These are phyloP conservation scores for Nothobranchius furzeri DNA, from an alignment of 2,113 vertebrate genomes.

Conservation along the genomic window DNA sequence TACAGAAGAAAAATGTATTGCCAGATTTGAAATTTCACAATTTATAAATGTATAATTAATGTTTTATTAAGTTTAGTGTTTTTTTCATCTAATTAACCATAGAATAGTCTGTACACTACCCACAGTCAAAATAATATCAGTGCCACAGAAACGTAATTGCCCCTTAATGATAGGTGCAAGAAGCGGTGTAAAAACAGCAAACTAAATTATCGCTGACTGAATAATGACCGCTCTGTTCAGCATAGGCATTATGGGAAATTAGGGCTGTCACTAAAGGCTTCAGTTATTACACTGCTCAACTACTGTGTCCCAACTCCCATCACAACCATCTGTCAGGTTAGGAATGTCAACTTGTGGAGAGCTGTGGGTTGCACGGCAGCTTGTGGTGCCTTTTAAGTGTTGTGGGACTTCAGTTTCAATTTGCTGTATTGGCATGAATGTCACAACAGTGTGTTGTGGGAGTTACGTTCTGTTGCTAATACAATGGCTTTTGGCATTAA, in stretches of 20 bases:
- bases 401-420: slow-evolving; percentile 5
- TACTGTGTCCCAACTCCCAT: not conserved
- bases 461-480: not conserved
- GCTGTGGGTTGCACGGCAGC: slow-evolving; percentile 15
- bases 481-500: not conserved
- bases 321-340: slow-evolving; percentile 15
- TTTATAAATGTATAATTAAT: not conserved
- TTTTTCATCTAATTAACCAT: not conserved
- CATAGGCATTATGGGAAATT: slow-evolving; percentile 9
- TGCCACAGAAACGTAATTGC: not conserved
- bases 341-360: slow-evolving; percentile 3
- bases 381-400: not conserved
- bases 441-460: not conserved
- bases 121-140: not conserved
- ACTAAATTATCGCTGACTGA: not conserved
- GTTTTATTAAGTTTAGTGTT: not conserved
- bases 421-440: slow-evolving; percentile 7
- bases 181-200: not conserved
- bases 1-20: not conserved
- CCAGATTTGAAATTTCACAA: not conserved
- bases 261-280: not conserved
- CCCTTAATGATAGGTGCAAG: not conserved
- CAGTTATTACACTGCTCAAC: slow-evolving; percentile 4
- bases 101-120: too few relatives aligned
- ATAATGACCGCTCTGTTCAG: not conserved